A percentile compares a stretch with the other conserved stretches of the same genome.
phyloP scores from a whole-genome alignment of 2,888 invertebrate genomes.

The Diarsia dahlii region DNA sequence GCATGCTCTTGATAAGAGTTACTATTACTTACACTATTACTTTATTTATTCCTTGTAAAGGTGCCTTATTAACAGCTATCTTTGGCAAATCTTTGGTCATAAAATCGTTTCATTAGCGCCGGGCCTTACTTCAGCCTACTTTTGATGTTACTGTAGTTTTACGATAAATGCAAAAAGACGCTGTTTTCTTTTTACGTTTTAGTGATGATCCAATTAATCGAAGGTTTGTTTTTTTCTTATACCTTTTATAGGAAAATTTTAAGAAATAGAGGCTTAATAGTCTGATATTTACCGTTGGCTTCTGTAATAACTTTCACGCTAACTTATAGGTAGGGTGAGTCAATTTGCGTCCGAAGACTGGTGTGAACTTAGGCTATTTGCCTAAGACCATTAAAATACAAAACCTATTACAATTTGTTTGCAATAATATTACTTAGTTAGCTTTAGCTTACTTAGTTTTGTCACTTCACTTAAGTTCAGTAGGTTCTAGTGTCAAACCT shows the following conservation, averaged over 20 bases:
- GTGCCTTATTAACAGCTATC: neutral
- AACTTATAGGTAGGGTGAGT: neutral
- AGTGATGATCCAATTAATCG: conserved; percentile 54
- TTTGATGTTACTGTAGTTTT: conserved; percentile 40
- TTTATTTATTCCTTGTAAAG: neutral
- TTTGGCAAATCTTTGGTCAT: conserved; percentile 35
- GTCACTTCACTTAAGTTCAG: neutral
- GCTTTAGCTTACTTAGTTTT: neutral
- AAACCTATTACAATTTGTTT: neutral
- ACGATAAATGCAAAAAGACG: conserved; percentile 36
- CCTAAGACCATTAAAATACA: neutral
- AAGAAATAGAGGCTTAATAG: conserved; percentile 20
- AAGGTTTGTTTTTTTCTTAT: conserved; percentile 21
- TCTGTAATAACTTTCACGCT: conserved; percentile 15
- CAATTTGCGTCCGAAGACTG: neutral
- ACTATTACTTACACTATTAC: neutral
- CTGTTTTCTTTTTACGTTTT: conserved; percentile 40
- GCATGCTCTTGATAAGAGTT: neutral
- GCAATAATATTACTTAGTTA: neutral
- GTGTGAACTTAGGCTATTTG: neutral
- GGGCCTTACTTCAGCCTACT: conserved; percentile 34
- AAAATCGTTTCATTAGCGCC: conserved; percentile 36
- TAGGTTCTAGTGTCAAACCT: neutral
- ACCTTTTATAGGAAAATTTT: conserved; percentile 4
- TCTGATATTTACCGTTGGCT: conserved; percentile 4